Conservation (phyloP, 2,888 invertebrate genomes). For the Lissonota sp. region DNA sequence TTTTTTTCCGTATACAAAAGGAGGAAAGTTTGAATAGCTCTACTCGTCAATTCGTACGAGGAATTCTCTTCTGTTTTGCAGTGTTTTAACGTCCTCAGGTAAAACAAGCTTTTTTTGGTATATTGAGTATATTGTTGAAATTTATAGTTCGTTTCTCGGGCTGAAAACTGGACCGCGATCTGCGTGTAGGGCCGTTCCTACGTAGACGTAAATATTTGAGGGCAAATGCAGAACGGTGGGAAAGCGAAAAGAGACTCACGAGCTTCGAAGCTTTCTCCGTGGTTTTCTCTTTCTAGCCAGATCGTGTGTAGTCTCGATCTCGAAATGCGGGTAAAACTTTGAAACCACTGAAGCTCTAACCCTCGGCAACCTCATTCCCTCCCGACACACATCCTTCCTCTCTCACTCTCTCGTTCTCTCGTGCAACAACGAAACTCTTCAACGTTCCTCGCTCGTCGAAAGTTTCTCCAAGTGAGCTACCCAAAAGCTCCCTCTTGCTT, state of each 20-base stretch:
- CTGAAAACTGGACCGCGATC: neutral
- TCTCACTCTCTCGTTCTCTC: conserved; percentile 3
- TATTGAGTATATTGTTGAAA: too few relatives aligned
- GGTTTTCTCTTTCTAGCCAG: neutral
- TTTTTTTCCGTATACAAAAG: too few relatives aligned
- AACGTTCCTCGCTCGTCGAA: conserved; percentile 31
- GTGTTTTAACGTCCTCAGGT: too few relatives aligned
- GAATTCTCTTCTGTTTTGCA: too few relatives aligned
- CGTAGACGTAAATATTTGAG: conserved; percentile 40
- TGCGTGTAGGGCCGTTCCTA: conserved; percentile 20
- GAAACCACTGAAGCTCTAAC: conserved; percentile 40
- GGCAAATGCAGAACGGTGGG: conserved; percentile 41
- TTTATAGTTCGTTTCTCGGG: neutral
- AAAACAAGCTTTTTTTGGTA: too few relatives aligned
- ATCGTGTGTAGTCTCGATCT: conserved; percentile 24
- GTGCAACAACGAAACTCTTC: conserved; percentile 47
- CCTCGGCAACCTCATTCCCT: conserved; percentile 33
- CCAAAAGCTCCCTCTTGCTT: conserved; percentile 11
- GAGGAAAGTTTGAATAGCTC: too few relatives aligned
- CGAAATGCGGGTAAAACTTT: conserved; percentile 47
- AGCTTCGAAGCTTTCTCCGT: neutral
- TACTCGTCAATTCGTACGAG: too few relatives aligned
- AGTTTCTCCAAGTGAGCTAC: conserved; percentile 31
- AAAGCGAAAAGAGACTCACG: neutral
- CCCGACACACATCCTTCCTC: neutral